Conservation (phyloP, 1,140 invertebrate genomes). For the Papilio dardanus region DNA sequence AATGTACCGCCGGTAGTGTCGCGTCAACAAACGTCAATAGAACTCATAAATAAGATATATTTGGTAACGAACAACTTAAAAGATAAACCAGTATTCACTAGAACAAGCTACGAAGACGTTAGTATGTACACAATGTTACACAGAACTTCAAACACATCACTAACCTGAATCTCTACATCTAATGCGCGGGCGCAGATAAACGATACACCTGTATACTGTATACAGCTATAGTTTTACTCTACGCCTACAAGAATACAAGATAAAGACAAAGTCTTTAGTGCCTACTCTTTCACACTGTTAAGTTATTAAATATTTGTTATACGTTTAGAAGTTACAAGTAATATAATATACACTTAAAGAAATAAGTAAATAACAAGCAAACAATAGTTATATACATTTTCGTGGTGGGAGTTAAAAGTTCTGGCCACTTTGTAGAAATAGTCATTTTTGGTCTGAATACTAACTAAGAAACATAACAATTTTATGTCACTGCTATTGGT, state of each 20-base stretch:
- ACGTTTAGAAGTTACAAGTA: slow-evolving; percentile 32
- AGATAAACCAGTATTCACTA: slow-evolving; percentile 64
- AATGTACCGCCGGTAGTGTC: slow-evolving; percentile 40
- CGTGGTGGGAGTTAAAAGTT: slow-evolving; percentile 73
- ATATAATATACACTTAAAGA: slow-evolving; percentile 57
- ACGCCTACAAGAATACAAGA: slow-evolving; percentile 32
- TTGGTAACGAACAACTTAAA: slow-evolving; percentile 81
- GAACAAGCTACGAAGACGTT: slow-evolving; percentile 61
- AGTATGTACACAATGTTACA: slow-evolving; percentile 76
- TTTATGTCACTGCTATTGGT: neutral
- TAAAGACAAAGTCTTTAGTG: slow-evolving; percentile 36
- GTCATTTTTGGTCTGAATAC: slow-evolving; percentile 66
- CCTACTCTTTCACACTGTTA: slow-evolving; percentile 12
- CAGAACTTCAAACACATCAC: slow-evolving; percentile 65
- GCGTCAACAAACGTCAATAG: slow-evolving; percentile 52
- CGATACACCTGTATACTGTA: slow-evolving; percentile 42
- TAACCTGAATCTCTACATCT: slow-evolving; percentile 70
- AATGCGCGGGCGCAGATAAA: slow-evolving; percentile 57
- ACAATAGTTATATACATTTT: slow-evolving; percentile 77
- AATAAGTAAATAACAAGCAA: slow-evolving; percentile 70
- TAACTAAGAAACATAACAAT: slow-evolving; percentile 44
- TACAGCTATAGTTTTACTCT: slow-evolving; percentile 27
- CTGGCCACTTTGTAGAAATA: slow-evolving; percentile 74
- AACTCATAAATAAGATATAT: slow-evolving; percentile 80
- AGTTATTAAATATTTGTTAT: slow-evolving; percentile 25